These are phyloP conservation scores for Halictus ligatus DNA, from an alignment of 2,888 invertebrate genomes.

Conservation along the genomic window DNA sequence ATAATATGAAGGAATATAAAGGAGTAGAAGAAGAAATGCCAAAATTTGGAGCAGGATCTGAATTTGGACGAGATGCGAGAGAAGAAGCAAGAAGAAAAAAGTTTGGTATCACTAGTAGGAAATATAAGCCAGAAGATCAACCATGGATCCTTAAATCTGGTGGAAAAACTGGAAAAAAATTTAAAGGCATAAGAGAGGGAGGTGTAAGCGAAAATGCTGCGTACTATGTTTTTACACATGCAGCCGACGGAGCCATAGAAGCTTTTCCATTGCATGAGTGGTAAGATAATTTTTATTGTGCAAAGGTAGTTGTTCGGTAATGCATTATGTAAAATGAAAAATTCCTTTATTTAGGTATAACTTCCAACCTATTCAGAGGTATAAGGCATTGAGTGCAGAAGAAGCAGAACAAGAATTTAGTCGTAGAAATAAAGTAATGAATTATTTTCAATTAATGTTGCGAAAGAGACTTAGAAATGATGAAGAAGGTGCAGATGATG, in stretches of 20 bases:
- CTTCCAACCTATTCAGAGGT: conserved; percentile 94
- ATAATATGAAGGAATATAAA: conserved; percentile 96
- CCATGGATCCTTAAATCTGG: conserved; percentile 98
- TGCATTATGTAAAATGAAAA: neutral
- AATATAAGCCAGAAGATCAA: conserved; percentile 97
- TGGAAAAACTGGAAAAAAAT: conserved; percentile 94
- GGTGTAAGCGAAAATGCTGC: conserved; percentile 98
- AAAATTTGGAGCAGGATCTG: conserved; percentile 98
- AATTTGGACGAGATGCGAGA: conserved; percentile 96
- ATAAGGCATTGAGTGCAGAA: conserved; percentile 97
- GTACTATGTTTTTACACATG: conserved; percentile 99
- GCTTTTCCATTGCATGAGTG: conserved; percentile 98
- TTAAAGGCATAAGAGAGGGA: conserved; percentile 96
- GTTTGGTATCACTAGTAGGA: conserved; percentile 94
- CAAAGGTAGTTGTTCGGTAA: neutral
- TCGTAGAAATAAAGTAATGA: conserved; percentile 97
- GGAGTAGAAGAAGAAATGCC: conserved; percentile 95
- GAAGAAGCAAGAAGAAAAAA: conserved; percentile 98
- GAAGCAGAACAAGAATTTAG: conserved; percentile 99
- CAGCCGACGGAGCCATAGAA: conserved; percentile 97
- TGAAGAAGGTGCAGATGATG: conserved; percentile 88
- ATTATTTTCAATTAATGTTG: conserved; percentile 97
- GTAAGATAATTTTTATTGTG: conserved; percentile 83
- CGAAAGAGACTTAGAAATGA: conserved; percentile 93
- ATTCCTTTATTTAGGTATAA: conserved; percentile 88